phyloP scores from a whole-genome alignment of 1,140 invertebrate genomes.

The Luehdorfia chinensis region DNA sequence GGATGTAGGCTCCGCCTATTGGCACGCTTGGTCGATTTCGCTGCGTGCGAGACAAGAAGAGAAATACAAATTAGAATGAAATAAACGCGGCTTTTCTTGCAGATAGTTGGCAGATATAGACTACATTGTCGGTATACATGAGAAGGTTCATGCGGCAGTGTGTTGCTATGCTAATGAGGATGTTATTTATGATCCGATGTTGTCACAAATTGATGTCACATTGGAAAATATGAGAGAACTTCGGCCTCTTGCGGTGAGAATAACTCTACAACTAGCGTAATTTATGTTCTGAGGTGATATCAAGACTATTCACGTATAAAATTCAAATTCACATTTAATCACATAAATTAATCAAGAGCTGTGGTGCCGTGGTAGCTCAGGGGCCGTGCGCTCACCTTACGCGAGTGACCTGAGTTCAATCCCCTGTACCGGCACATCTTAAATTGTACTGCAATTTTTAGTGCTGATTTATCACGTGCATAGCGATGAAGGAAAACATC shows the following conservation, averaged over 20 bases:
- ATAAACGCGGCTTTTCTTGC: conserved; percentile 62
- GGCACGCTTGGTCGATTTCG: conserved; percentile 56
- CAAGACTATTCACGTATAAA: too few relatives aligned
- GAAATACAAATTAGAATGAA: conserved; percentile 56
- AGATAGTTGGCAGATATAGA: conserved; percentile 65
- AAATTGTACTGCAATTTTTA: too few relatives aligned
- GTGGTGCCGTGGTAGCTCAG: too few relatives aligned
- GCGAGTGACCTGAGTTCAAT: too few relatives aligned
- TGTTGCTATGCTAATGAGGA: conserved; percentile 67
- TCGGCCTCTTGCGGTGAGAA: conserved; percentile 29
- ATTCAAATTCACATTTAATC: too few relatives aligned
- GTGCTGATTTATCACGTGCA: too few relatives aligned
- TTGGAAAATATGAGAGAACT: conserved; percentile 53
- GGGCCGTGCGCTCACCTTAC: too few relatives aligned
- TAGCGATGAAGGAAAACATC: too few relatives aligned
- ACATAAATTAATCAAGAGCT: too few relatives aligned
- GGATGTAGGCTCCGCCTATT: conserved; percentile 56
- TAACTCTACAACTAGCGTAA: too few relatives aligned
- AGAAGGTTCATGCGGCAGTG: conserved; percentile 54
- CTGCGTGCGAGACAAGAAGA: conserved; percentile 41
- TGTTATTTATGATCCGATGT: conserved; percentile 56
- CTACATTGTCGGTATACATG: conserved; percentile 57
- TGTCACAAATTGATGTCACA: conserved; percentile 54
- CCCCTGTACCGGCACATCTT: too few relatives aligned
- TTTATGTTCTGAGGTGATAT: too few relatives aligned